Percentiles rank a stretch among this genome's conserved stretches.
phyloP scores from a whole-genome alignment of 2,797 vertebrate genomes.

The Arctocebus calabarensis region DNA sequence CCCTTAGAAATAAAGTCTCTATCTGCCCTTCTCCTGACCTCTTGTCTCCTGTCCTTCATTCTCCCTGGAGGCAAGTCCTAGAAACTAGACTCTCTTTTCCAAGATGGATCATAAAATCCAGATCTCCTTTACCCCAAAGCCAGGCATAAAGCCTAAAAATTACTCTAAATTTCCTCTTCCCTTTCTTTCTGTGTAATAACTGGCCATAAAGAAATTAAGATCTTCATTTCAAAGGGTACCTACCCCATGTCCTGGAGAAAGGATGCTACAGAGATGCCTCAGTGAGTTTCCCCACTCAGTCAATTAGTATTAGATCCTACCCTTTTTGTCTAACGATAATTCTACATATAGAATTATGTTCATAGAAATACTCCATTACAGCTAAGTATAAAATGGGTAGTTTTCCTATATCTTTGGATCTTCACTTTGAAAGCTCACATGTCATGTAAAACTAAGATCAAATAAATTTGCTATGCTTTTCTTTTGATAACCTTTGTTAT shows the following conservation, averaged over 20 bases:
- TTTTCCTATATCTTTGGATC: background rate
- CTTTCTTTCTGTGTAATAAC: background rate
- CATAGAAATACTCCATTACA: background rate
- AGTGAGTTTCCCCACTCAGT: background rate
- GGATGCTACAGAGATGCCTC: background rate
- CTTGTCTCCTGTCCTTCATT: background rate
- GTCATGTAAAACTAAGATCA: background rate
- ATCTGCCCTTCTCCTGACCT: background rate
- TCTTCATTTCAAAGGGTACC: background rate
- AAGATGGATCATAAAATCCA: background rate
- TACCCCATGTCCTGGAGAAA: background rate
- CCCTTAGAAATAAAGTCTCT: background rate
- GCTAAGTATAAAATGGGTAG: background rate
- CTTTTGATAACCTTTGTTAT: background rate
- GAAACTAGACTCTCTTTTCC: background rate
- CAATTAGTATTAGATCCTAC: background rate
- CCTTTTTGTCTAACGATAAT: background rate
- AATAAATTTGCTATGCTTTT: background rate
- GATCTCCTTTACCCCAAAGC: background rate
- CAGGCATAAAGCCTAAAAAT: background rate
- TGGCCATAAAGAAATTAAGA: background rate
- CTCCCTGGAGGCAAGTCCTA: background rate
- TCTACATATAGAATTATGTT: background rate
- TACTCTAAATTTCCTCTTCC: background rate
- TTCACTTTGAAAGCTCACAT: background rate